phyloP scores from a whole-genome alignment of 2,113 vertebrate genomes.

The Romanogobio albipinnatus region DNA sequence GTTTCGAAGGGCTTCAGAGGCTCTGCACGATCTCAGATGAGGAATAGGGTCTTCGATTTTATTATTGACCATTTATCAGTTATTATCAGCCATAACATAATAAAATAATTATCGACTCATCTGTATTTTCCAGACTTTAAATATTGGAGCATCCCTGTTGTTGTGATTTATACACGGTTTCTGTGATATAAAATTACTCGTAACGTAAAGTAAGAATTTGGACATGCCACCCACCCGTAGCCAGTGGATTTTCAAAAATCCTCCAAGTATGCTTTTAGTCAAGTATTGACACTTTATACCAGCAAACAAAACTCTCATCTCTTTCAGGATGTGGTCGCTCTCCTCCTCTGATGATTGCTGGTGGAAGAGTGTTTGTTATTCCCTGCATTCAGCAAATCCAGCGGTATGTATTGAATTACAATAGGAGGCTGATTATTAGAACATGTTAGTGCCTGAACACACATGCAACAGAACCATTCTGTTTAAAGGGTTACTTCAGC shows the following conservation, averaged over 20 bases:
- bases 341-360: constrained; percentile 88
- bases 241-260: background rate
- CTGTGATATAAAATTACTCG: background rate
- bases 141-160: background rate
- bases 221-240: background rate
- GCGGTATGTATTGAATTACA: constrained; percentile 73
- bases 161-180: background rate
- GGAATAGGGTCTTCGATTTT: background rate
- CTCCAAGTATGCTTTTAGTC: background rate
- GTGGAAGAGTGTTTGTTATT: constrained; percentile 89
- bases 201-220: background rate
- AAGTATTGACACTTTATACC: background rate
- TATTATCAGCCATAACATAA: background rate
- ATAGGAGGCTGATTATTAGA: background rate
- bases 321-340: constrained; percentile 86
- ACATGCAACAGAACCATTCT: background rate
- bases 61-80: background rate
- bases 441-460: background rate
- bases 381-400: constrained; percentile 90
- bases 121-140: background rate
- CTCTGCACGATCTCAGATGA: no score
- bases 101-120: background rate
- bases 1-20: no score
- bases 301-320: background rate
- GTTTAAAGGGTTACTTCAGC: background rate